Percentiles rank a stretch among this genome's conserved stretches.
These are phyloP conservation scores for Dugesia japonica DNA, from an alignment of 2,888 invertebrate species.

Conservation along the genomic window DNA sequence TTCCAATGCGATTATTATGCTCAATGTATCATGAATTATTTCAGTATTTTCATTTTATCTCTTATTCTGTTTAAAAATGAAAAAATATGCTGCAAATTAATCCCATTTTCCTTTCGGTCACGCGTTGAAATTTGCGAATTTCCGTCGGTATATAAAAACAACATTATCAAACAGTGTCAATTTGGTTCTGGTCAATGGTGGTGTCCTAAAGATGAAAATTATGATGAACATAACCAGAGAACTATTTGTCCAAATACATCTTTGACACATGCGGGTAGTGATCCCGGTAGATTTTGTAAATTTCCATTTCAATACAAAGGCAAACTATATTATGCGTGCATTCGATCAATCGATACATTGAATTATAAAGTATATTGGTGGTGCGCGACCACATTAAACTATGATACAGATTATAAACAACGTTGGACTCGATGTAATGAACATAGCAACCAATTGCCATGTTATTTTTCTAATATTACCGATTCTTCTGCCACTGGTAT, in stretches of 20 bases:
- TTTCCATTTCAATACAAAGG: background rate
- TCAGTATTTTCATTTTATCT: background rate
- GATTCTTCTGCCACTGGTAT: background rate
- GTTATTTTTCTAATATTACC: background rate
- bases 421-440: background rate
- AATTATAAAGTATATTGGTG: background rate
- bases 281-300: background rate
- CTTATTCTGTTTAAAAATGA: background rate
- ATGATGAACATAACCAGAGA: background rate
- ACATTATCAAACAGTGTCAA: background rate
- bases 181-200: background rate
- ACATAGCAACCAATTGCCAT: background rate
- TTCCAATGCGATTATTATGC: background rate
- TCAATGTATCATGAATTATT: background rate
- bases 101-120: background rate
- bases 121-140: background rate
- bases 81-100: background rate
- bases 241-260: background rate
- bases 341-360: background rate
- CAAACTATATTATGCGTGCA: background rate
- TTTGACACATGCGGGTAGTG: background rate
- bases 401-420: background rate
- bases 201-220: background rate
- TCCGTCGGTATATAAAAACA: background rate
- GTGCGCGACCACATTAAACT: background rate